Conservation (phyloP, 2,888 invertebrate genomes). For the Lithophane ornitopus region DNA sequence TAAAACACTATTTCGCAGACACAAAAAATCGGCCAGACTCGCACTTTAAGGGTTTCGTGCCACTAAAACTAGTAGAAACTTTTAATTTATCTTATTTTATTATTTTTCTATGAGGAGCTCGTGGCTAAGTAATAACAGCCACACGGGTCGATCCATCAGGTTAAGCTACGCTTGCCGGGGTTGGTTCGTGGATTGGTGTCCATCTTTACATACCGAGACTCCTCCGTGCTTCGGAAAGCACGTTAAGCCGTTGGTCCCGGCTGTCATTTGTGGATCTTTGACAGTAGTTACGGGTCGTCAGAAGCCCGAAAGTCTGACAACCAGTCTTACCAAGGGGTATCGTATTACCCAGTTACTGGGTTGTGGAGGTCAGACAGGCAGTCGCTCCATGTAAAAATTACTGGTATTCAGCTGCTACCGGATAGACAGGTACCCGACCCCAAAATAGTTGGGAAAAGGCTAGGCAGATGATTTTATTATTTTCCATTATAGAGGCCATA, state of each 20-base stretch:
- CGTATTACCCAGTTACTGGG: not conserved
- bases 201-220: not conserved
- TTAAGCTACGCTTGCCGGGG: not conserved
- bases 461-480: too few species aligned
- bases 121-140: not conserved
- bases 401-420: not conserved
- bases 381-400: not conserved
- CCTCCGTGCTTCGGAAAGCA: too few species aligned
- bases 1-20: too few species aligned
- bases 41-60: too few species aligned
- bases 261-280: not conserved
- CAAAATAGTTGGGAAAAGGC: too few species aligned
- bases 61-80: too few species aligned
- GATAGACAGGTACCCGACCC: not conserved
- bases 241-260: too few species aligned
- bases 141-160: too few species aligned
- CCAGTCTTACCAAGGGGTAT: not conserved
- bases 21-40: too few species aligned
- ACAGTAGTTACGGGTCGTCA: not conserved
- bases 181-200: not conserved
- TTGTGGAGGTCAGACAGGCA: not conserved
- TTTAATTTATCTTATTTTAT: too few species aligned
- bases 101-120: too few species aligned
- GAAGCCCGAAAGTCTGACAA: not conserved
- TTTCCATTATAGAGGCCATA: too few species aligned